These are phyloP conservation scores for Eupithecia tripunctaria DNA, from an alignment of 2,888 invertebrate genomes.

Conservation along the genomic window DNA sequence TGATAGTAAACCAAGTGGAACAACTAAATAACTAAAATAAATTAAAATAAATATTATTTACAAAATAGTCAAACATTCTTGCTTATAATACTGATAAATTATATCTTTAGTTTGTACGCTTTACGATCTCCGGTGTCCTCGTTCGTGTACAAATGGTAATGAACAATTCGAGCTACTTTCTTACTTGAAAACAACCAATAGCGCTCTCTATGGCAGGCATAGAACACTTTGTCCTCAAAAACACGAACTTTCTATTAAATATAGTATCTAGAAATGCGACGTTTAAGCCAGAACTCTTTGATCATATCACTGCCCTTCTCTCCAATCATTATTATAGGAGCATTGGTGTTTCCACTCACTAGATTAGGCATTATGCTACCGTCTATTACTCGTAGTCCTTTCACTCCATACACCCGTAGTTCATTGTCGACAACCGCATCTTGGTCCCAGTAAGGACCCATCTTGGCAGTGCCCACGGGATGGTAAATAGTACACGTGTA, in stretches of 20 bases:
- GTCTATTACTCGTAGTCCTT: constrained; percentile 91
- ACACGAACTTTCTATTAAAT: constrained; percentile 48
- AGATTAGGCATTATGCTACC: constrained; percentile 94
- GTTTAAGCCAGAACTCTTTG: constrained; percentile 91
- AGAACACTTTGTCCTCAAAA: constrained; percentile 5
- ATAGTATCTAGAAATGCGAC: constrained; percentile 77
- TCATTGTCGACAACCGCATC: constrained; percentile 93
- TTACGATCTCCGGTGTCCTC: constrained; percentile 21
- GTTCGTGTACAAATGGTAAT: constrained; percentile 19
- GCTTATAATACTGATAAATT: constrained; percentile 47
- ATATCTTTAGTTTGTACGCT: constrained; percentile 46
- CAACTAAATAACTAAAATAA: constrained; percentile 30
- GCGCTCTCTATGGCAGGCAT: constrained; percentile 13
- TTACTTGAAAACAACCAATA: constrained; percentile 16
- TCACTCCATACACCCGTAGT: constrained; percentile 90
- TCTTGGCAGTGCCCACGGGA: constrained; percentile 94
- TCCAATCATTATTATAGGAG: constrained; percentile 94
- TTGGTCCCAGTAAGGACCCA: constrained; percentile 94
- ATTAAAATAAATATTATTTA: constrained; percentile 41
- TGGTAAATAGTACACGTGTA: constrained; percentile 94
- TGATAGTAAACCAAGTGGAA: constrained; percentile 15
- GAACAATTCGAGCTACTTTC: constrained; percentile 16
- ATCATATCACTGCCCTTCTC: constrained; percentile 96
- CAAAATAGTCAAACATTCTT: constrained; percentile 22
- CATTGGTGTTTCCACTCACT: constrained; percentile 94